These are phyloP conservation scores for Perccottus glenii DNA, from an alignment of 2,113 vertebrate species.

Conservation along the genomic window DNA sequence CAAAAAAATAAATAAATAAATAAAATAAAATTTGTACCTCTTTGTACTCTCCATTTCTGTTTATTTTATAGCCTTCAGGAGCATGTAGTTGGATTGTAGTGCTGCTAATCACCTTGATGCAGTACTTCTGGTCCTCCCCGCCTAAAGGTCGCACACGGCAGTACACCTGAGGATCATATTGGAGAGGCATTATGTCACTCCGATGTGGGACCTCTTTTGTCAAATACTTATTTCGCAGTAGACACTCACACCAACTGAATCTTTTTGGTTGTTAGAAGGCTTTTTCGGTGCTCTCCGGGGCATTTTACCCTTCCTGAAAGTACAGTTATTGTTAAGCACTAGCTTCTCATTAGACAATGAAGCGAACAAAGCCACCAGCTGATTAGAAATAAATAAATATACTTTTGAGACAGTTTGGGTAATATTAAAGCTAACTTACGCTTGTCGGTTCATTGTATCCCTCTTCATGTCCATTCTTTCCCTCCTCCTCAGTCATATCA, in stretches of 20 bases:
- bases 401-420: no score
- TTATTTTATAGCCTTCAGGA: slow-evolving; percentile 86
- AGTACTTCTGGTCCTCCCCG: slow-evolving; percentile 82
- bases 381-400: background rate
- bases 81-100: slow-evolving; percentile 90
- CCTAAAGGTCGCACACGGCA: slow-evolving; percentile 89
- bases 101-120: slow-evolving; percentile 90
- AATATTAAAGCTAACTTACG: slow-evolving; percentile 59
- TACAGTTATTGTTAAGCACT: background rate
- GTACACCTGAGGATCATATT: slow-evolving; percentile 82
- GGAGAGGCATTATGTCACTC: no score
- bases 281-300: slow-evolving; percentile 79
- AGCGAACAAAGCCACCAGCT: background rate
- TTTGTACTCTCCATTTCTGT: slow-evolving; percentile 91
- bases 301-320: slow-evolving; percentile 74
- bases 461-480: slow-evolving; percentile 43
- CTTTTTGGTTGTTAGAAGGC: slow-evolving; percentile 76
- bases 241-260: slow-evolving; percentile 84
- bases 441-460: slow-evolving; percentile 68
- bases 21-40: slow-evolving; percentile 80
- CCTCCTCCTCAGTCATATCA: slow-evolving; percentile 60
- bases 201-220: no score
- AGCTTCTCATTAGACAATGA: background rate
- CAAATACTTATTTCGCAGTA: no score
- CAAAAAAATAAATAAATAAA: no score